Percentiles rank a stretch among this genome's conserved stretches.
phyloP scores from a whole-genome alignment of 2,113 vertebrate species.

The Gnathonemus longibarbis region DNA sequence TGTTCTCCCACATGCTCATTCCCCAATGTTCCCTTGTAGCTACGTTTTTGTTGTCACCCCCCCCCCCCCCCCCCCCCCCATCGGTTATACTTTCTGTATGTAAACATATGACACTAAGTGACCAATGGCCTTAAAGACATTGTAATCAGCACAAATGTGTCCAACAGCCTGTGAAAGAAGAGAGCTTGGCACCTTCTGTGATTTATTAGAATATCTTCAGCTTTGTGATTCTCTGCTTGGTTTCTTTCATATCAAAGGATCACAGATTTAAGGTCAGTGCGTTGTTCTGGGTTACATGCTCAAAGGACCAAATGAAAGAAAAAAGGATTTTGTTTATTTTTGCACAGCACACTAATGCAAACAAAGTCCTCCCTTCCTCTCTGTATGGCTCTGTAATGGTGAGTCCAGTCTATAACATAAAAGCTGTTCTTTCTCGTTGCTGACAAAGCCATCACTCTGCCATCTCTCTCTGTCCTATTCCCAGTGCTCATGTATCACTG shows the following conservation, averaged over 20 bases:
- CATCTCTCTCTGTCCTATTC: not conserved
- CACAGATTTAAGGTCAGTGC: not conserved
- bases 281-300: constrained; percentile 7
- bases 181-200: constrained; percentile 7
- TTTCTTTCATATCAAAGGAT: constrained; percentile 20
- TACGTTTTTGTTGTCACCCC: not conserved
- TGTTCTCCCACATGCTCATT: not conserved
- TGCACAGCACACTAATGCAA: constrained; percentile 36
- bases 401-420: constrained; percentile 32
- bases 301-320: constrained; percentile 29
- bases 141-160: constrained; percentile 42
- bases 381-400: constrained; percentile 27
- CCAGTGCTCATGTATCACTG: not conserved
- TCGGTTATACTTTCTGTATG: not conserved
- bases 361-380: constrained; percentile 12
- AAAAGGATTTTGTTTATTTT: constrained; percentile 44
- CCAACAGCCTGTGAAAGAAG: constrained; percentile 40
- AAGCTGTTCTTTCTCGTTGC: constrained; percentile 38
- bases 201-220: not conserved
- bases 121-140: constrained; percentile 65
- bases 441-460: constrained; percentile 11
- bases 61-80: not conserved
- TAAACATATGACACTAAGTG: constrained; percentile 23
- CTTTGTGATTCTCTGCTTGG: constrained; percentile 17
- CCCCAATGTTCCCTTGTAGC: not conserved